Conservation (phyloP, 2,888 invertebrate genomes). For the Halictus quadricinctus region DNA sequence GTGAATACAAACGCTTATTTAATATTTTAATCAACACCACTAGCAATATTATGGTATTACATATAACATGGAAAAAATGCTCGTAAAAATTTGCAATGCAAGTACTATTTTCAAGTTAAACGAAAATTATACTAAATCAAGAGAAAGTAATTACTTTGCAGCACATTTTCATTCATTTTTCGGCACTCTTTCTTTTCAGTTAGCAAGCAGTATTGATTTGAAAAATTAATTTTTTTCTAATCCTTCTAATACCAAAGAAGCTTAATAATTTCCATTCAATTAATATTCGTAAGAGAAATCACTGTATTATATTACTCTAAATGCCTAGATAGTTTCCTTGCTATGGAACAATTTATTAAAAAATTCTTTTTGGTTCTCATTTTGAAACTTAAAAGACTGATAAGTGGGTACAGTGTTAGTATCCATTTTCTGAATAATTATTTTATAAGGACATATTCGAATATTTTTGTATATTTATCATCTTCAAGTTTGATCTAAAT, state of each 20-base stretch:
- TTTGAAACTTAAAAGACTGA: too few relatives aligned
- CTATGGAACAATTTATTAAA: too few relatives aligned
- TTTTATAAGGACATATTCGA: not conserved
- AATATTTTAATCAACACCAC: not conserved
- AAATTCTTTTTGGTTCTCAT: too few relatives aligned
- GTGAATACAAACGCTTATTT: not conserved
- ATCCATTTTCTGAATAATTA: not conserved
- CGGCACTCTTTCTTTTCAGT: too few relatives aligned
- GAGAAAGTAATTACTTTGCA: not conserved
- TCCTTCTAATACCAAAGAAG: too few relatives aligned
- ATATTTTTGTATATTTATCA: not conserved
- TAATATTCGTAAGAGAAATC: too few relatives aligned
- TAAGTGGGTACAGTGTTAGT: too few relatives aligned
- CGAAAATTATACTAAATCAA: not conserved
- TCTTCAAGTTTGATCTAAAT: not conserved
- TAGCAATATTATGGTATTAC: not conserved
- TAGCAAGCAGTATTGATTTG: too few relatives aligned
- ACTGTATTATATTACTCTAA: too few relatives aligned
- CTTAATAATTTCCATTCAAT: too few relatives aligned
- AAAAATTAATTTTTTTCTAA: not conserved
- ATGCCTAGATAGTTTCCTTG: too few relatives aligned
- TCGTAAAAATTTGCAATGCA: not conserved
- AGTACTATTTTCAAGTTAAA: not conserved
- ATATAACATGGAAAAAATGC: too few relatives aligned
- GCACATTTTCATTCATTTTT: not conserved